Base-by-base conservation (phyloP, 2,888 invertebrate genomes). In the Gnatocerus cornutus region DNA sequence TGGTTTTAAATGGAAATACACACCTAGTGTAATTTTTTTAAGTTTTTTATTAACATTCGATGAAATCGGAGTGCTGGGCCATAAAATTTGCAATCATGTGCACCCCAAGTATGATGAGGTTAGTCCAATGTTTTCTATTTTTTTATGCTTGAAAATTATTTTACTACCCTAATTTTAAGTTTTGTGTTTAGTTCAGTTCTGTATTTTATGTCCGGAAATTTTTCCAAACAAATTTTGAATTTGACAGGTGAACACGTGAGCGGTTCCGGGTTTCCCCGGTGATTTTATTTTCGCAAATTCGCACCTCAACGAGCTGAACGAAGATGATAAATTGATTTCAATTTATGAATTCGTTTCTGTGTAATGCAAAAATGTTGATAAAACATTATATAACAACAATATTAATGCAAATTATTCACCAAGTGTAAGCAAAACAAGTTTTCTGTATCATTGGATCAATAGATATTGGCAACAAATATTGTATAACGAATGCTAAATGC, bases 1-100 rank as follows among this genome's bases (percentile, higher is more conserved):
- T 76, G 75, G 77, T 75, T 73, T 75, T 73, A 76, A 77, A 77
- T 81, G 79, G 78, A 79, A 79, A 72, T 74, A 65, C 48, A 69
- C 74, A 68, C 71, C 73, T 72, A 66, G 71, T 73, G 69, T 73
- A 68, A 48, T 78, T 74, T 74, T 73, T 56, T 61, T 71, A 62
- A 46, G 65, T 69, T 45, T 76, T 70, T 73, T 74, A 30, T 73
- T 65, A 53, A 50, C 67, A 67, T 71, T 61, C 70, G 53, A 53
- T 52, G 37, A 63, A 71, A 65, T 71, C 68, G 41, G 69, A 67
- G 66, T 66, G 48, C 61, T 58, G 50, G 77, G 73, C 64, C 75
- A 76, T 56, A 71, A 63, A 71, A 74, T 56, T 39, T 81, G 81
- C 65, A 76, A 73, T 71, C 81, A 81, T 74, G 73, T 74, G 61